phyloP scores from a whole-genome alignment of 2,113 vertebrate species.

The Cyprinodon brontotheroides region DNA sequence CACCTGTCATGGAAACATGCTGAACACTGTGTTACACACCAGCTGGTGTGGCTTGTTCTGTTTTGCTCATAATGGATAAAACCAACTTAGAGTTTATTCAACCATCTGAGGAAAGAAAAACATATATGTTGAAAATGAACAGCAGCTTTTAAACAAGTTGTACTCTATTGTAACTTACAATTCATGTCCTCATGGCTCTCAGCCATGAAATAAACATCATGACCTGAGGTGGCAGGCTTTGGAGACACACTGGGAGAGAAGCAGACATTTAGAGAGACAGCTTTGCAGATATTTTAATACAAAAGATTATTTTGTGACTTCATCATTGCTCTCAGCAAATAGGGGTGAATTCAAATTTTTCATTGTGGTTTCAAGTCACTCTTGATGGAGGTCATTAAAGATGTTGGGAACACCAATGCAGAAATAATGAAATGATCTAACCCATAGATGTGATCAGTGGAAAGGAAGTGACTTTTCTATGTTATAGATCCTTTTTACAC shows the following conservation, averaged over 20 bases:
- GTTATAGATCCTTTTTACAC: neutral
- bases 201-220: slow-evolving; percentile 97
- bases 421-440: neutral
- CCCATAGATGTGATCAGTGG: neutral
- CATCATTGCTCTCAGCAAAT: too few relatives aligned
- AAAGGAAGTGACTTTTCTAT: neutral
- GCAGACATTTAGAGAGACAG: neutral
- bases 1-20: neutral
- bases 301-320: too few relatives aligned
- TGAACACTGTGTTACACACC: slow-evolving; percentile 58
- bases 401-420: neutral
- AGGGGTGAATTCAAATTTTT: neutral
- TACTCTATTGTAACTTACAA: slow-evolving; percentile 81
- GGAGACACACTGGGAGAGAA: slow-evolving; percentile 86
- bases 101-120: slow-evolving; percentile 83
- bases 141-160: neutral
- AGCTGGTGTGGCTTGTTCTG: slow-evolving; percentile 47
- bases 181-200: slow-evolving; percentile 94
- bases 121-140: neutral
- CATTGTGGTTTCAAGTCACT: neutral
- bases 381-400: neutral
- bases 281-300: too few relatives aligned
- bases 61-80: slow-evolving; percentile 79
- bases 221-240: slow-evolving; percentile 93
- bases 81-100: slow-evolving; percentile 93